A percentile compares a stretch with the other conserved stretches of the same genome.
Evolutionary conservation across 1,140 invertebrate genomes (phyloP).

Genomic region (Aphelenchoides avenae): DNA sequence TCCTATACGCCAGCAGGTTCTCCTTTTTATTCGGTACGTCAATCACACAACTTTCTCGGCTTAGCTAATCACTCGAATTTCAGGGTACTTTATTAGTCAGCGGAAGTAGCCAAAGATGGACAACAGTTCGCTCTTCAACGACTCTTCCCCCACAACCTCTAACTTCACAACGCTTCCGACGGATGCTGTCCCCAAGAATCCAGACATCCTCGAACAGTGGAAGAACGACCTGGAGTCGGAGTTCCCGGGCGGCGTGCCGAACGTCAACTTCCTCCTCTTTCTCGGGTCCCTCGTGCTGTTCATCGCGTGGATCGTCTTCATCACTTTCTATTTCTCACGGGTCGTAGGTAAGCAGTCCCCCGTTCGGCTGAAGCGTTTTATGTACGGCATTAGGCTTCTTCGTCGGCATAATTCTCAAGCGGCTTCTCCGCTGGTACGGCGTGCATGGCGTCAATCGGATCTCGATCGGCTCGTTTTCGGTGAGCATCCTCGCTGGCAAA

Average conservation of each 20-base stretch:
- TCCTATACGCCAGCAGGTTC: too few species aligned
- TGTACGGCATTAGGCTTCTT: slow-evolving; percentile 25
- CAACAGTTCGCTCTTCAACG: too few species aligned
- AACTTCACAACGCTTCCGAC: too few species aligned
- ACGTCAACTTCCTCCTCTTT: slow-evolving; percentile 41
- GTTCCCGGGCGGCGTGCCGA: slow-evolving; percentile 38
- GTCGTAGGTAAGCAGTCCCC: too few species aligned
- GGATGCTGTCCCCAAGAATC: too few species aligned
- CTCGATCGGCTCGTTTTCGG: slow-evolving; percentile 75
- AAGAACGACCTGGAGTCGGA: slow-evolving; percentile 28
- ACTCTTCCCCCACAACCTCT: too few species aligned
- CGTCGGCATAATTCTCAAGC: slow-evolving; percentile 27
- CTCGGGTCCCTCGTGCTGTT: slow-evolving; percentile 36
- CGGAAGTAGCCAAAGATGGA: too few species aligned
- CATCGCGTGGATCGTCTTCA: slow-evolving; percentile 47
- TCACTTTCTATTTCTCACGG: slow-evolving; percentile 49
- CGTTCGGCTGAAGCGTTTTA: too few species aligned
- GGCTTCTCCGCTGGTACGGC: slow-evolving; percentile 26
- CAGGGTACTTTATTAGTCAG: too few species aligned
- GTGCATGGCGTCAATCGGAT: slow-evolving; percentile 40
- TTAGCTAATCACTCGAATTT: too few species aligned
- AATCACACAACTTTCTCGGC: too few species aligned
- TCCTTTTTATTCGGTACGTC: too few species aligned
- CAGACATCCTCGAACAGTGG: slow-evolving; percentile 26
- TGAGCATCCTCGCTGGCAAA: slow-evolving; percentile 87